phyloP scores from a whole-genome alignment of 2,113 vertebrate genomes.

The Prionailurus viverrinus region DNA sequence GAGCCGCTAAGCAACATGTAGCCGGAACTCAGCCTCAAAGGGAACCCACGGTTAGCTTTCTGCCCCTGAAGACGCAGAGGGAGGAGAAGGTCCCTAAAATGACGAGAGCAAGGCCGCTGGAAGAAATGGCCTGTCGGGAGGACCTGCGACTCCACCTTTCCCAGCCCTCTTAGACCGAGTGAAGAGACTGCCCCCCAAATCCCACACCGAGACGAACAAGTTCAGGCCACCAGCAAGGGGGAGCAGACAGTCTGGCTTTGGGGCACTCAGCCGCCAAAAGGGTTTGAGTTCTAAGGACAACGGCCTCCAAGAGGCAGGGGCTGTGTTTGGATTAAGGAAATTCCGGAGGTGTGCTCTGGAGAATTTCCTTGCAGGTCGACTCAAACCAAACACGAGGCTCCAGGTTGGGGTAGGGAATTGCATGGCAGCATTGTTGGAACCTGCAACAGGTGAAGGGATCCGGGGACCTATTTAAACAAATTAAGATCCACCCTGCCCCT shows the following conservation, averaged over 20 bases:
- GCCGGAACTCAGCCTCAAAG: background rate
- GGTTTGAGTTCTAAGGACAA: background rate
- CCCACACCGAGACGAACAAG: fast-evolving
- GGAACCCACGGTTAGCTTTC: background rate
- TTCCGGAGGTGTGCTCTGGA: background rate
- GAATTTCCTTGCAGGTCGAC: background rate
- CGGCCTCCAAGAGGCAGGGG: background rate
- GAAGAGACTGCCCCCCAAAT: fast-evolving
- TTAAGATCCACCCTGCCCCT: fast-evolving
- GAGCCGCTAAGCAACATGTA: background rate
- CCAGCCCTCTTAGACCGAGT: background rate
- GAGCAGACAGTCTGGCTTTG: background rate
- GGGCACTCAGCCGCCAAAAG: background rate
- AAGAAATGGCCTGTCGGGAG: background rate
- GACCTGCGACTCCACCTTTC: background rate
- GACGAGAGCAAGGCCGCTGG: background rate
- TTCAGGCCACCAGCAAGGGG: background rate
- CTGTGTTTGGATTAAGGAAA: background rate
- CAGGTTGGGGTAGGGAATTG: too few relatives aligned
- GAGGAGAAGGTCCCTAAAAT: background rate
- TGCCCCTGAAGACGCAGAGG: background rate
- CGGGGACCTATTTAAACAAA: background rate
- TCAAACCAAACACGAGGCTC: background rate
- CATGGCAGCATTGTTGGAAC: background rate
- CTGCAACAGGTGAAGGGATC: background rate